Evolutionary conservation across 2,888 invertebrate genomes (phyloP).

Genomic region (Platycheirus rosarum): DNA sequence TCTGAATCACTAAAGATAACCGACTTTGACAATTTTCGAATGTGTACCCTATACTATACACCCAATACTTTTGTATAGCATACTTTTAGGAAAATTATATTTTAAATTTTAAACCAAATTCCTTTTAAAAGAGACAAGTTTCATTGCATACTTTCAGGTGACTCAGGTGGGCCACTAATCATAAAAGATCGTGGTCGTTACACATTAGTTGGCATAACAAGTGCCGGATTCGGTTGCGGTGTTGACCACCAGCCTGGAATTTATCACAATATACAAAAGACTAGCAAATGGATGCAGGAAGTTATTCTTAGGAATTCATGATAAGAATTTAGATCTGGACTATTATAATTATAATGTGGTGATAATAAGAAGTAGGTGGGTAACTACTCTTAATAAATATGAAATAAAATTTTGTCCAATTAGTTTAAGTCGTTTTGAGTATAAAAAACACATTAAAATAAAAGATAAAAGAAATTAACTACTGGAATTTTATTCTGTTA

Average conservation of each 20-base stretch:
- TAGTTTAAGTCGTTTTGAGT: slow-evolving; percentile 1
- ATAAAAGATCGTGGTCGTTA: slow-evolving; percentile 88
- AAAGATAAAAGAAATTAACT: too few relatives aligned
- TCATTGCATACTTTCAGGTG: slow-evolving; percentile 83
- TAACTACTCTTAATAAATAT: too few relatives aligned
- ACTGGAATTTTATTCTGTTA: too few relatives aligned
- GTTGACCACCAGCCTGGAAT: slow-evolving; percentile 93
- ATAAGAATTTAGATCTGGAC: neutral
- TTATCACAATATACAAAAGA: slow-evolving; percentile 90
- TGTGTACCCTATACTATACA: too few relatives aligned
- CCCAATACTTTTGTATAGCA: too few relatives aligned
- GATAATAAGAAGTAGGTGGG: slow-evolving; percentile 40
- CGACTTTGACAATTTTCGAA: too few relatives aligned
- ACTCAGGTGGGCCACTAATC: slow-evolving; percentile 91
- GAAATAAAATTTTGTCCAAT: slow-evolving; percentile 13
- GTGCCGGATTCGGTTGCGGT: slow-evolving; percentile 93
- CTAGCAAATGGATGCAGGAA: slow-evolving; percentile 87
- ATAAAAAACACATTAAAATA: too few relatives aligned
- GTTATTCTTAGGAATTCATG: slow-evolving; percentile 82
- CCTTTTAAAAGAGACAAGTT: neutral
- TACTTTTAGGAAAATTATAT: neutral
- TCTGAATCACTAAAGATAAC: too few relatives aligned
- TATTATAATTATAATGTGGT: slow-evolving; percentile 6
- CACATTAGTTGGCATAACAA: slow-evolving; percentile 91
- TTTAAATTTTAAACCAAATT: too few relatives aligned